Conservation (phyloP, 2,888 invertebrate species). For the Melikaiella ostensackeni region DNA sequence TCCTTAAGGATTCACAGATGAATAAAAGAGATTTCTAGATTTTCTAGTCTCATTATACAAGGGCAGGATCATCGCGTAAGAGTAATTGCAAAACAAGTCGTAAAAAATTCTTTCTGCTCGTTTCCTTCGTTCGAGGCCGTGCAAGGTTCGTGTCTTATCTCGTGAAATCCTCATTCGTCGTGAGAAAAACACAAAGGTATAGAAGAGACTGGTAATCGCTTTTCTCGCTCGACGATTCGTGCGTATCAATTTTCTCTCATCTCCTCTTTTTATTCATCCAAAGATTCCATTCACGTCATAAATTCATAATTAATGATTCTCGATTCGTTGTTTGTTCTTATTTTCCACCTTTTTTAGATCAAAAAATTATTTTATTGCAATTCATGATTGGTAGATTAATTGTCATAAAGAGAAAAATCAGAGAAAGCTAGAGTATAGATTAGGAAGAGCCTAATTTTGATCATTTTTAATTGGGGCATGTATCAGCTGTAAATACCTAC, state of each 20-base stretch:
- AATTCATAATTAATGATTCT: background rate
- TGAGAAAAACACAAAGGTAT: background rate
- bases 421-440: no score
- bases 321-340: background rate
- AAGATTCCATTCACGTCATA: background rate
- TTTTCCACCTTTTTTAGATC: background rate
- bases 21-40: constrained; percentile 5
- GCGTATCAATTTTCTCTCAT: background rate
- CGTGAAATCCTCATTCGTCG: constrained; percentile 17
- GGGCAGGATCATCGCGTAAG: constrained; percentile 16
- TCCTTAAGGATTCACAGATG: background rate
- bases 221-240: background rate
- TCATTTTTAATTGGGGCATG: no score
- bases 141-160: constrained; percentile 30
- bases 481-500: no score
- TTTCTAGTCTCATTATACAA: background rate
- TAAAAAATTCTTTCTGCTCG: constrained; percentile 18
- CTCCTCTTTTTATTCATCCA: background rate
- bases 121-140: constrained; percentile 16
- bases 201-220: background rate
- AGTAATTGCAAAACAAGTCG: constrained; percentile 23
- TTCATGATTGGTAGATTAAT: no score
- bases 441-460: no score
- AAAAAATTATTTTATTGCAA: background rate
- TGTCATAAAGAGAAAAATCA: no score